phyloP scores from a whole-genome alignment of 2,888 invertebrate species.

The Chirona hameri region DNA sequence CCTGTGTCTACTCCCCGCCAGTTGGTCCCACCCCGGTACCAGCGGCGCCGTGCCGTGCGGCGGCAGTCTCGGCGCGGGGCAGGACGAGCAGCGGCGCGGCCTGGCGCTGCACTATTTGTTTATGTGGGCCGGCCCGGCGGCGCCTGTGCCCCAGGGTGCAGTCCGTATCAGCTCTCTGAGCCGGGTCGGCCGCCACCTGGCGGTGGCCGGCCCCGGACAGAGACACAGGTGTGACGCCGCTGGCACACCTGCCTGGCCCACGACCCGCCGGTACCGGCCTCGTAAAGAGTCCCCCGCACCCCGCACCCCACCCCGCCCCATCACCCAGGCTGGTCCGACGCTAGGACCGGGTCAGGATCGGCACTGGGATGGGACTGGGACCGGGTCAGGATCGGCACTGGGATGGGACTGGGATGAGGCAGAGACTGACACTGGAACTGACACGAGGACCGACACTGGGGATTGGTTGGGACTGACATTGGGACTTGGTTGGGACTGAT shows the following conservation, averaged over 20 bases:
- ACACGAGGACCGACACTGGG: too few species aligned
- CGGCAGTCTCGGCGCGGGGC: background rate
- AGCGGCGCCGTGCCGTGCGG: background rate
- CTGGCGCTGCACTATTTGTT: background rate
- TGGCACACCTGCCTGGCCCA: constrained; percentile 33
- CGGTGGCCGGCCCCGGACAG: background rate
- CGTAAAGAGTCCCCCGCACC: constrained; percentile 32
- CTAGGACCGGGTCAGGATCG: too few species aligned
- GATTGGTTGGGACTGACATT: too few species aligned
- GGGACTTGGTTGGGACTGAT: too few species aligned
- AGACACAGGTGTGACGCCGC: constrained; percentile 10
- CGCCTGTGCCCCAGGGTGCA: background rate
- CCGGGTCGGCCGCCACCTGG: background rate
- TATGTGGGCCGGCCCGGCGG: background rate
- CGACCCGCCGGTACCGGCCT: constrained; percentile 35
- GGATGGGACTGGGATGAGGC: background rate
- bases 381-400: constrained; percentile 37
- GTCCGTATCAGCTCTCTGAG: background rate
- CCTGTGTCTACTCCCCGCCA: too few species aligned
- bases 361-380: constrained; percentile 31
- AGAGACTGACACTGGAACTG: too few species aligned
- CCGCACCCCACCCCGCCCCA: constrained; percentile 35
- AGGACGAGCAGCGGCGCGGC: background rate
- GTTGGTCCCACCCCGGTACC: too few species aligned
- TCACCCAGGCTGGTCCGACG: too few species aligned